Base-by-base conservation (phyloP, 2,797 vertebrate species). In the Rhynchotus rufescens region DNA sequence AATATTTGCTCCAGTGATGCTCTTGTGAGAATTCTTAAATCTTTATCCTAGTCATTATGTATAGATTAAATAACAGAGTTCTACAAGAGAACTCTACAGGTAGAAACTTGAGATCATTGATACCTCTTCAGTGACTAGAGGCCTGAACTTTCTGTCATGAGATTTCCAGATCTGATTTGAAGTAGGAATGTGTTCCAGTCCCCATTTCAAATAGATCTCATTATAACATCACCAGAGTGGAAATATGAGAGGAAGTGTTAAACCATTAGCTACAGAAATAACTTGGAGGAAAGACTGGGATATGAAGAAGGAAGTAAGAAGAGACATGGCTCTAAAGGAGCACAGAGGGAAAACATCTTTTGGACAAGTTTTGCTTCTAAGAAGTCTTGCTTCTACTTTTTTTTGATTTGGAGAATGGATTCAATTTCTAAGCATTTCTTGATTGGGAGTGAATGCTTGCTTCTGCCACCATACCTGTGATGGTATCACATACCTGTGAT, bases 111-210 rank as follows among this genome's bases (percentile, higher is more conserved):
- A 84, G 52, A 9, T 13, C 13, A 13, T 34, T 34, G 12, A 6
- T 62, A 28, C 60, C 21, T 72, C 21, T 22, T 62, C 16, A 54
- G 11, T 7, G 69, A 45, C 16, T 4, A 7, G 2, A 3, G 25
- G 62, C 52, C 4, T 59, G 42, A 45, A 66, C 15, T 67, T 77
- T 23, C 49, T 73, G 22, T 15, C 62, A 5, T 4, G 30, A 59
- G 52, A 71, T 86, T 92, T 52, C 30, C 79, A 23, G 28, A 44
- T 84, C 36, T 84, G 23, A 42, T 45, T 25, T 42, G 22, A 93
- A 89, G 17, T 22, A 84, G 22, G 8, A 68, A 73, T 62, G 15
- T 3, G 52, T 68, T 57, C 23, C 32, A 68, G 12, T 56, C 8
- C 16, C 15, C 2, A 3, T 60, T 90, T 79, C 45, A 32, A 32